Evolutionary conservation across 1,140 invertebrate species (phyloP).

Genomic region (Zaprionus tsacasi): DNA sequence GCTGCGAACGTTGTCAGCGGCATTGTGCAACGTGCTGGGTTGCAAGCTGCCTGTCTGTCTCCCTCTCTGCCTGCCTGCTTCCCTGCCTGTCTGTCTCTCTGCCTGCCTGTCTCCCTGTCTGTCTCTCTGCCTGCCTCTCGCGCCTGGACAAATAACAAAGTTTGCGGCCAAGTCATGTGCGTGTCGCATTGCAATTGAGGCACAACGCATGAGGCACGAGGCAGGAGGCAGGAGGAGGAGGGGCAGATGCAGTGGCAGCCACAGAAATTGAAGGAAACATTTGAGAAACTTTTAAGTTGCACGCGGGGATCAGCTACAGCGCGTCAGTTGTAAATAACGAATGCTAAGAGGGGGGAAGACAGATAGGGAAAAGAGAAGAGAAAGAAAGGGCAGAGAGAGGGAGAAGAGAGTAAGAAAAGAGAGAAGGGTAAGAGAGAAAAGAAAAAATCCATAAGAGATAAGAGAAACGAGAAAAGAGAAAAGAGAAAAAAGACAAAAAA

Average conservation of each 20-base stretch:
- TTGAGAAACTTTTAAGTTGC: slow-evolving; percentile 34
- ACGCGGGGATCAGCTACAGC: slow-evolving; percentile 17
- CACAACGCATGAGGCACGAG: slow-evolving; percentile 14
- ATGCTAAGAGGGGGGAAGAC: neutral
- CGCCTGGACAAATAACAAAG: slow-evolving; percentile 60
- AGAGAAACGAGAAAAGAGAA: too few relatives aligned
- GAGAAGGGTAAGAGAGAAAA: too few relatives aligned
- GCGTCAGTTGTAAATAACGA: slow-evolving; percentile 19
- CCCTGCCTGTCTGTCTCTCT: neutral
- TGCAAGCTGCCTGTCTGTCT: slow-evolving; percentile 8
- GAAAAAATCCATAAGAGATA: too few relatives aligned
- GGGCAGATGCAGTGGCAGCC: neutral
- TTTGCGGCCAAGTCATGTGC: slow-evolving; percentile 76
- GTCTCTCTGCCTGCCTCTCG: slow-evolving; percentile 4
- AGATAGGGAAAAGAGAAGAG: too few relatives aligned
- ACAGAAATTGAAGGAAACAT: slow-evolving; percentile 19
- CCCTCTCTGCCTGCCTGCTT: neutral
- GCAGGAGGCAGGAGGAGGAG: neutral
- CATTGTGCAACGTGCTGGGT: slow-evolving; percentile 21
- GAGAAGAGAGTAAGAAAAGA: too few relatives aligned
- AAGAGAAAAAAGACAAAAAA: too few relatives aligned
- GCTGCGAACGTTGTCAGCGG: neutral
- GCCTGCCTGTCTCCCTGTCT: neutral
- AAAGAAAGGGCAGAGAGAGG: too few relatives aligned
- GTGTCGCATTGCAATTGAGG: slow-evolving; percentile 68